Evolutionary conservation across 2,797 vertebrate genomes (phyloP), one percentile per base, ranked within the genome.

Genomic region (Chiloscyllium punctatum): DNA sequence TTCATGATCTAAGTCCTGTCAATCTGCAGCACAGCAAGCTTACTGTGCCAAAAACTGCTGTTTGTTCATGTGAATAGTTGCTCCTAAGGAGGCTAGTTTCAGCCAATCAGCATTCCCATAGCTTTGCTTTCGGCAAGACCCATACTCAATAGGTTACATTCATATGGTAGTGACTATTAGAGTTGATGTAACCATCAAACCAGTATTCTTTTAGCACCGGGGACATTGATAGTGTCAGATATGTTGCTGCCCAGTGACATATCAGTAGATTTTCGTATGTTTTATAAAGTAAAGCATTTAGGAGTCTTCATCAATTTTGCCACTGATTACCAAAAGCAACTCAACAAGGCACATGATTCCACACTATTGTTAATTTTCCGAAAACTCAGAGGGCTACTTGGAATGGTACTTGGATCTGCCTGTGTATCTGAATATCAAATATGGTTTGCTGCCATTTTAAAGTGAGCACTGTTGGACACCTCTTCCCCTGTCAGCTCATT

Each of bases 51-150:
- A 92, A 69, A 13, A 3, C 18, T 92, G 57, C 88, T 66, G 66
- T 91, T 91, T 91, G 57, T 91, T 91, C 66, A 66, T 37, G 88
- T 66, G 30, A 62, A 91, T 23, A 91, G 88, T 66, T 91, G 88
- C 66, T 66, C 16, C 88, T 68, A n/a, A n/a, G 66, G 90, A 53
- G 51, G 27, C 11, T 88, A 9, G 27, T 27, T 88, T 92, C 90
- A 92, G 90, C 62, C 37, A 66, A 37, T 23, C 9, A 21, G 7
- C 90, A 69, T 25, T 92, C 62, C 90, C 37, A 37, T 42, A 21
- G 62, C 37, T 92, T n/a, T 42, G 62, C n/a, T 69, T 69, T 11
- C 62, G 92, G 7, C 82, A 91, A 42, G 62, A 92, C 21, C 90
- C 42, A 23, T n/a, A 92, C 62, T 68, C 62, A 91, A 91, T 33